Evolutionary conservation across 2,888 invertebrate species (phyloP).

Genomic region (Chirona hameri): DNA sequence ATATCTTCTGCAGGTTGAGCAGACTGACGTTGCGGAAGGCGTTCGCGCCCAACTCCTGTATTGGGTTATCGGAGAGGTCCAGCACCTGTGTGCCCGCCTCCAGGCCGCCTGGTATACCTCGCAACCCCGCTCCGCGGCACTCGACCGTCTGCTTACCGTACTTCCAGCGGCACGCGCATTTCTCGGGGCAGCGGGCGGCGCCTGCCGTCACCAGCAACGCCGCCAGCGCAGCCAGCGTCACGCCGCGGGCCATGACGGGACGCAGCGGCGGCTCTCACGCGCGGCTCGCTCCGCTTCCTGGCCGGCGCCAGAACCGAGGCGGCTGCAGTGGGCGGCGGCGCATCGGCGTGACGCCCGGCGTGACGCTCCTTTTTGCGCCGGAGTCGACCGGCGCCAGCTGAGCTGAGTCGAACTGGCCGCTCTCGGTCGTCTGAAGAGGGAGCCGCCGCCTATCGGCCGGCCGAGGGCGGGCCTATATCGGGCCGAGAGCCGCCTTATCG

Average conservation of each 20-base stretch:
- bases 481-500: no score
- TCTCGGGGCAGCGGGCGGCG: slow-evolving; percentile 44
- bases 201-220: not conserved
- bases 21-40: slow-evolving; percentile 76
- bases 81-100: slow-evolving; percentile 86
- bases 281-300: not conserved
- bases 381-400: not conserved
- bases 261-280: not conserved
- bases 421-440: not conserved
- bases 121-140: slow-evolving; percentile 76
- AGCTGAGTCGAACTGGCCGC: not conserved
- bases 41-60: slow-evolving; percentile 64
- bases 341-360: not conserved
- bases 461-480: not conserved
- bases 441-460: not conserved
- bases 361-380: not conserved
- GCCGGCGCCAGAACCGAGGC: not conserved
- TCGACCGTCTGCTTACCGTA: slow-evolving; percentile 83
- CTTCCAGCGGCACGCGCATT: slow-evolving; percentile 85
- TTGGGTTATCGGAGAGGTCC: slow-evolving; percentile 74
- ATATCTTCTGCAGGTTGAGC: slow-evolving; percentile 80
- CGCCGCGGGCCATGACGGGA: not conserved
- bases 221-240: not conserved
- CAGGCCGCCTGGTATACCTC: slow-evolving; percentile 77
- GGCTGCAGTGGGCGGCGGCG: not conserved